These are phyloP conservation scores for Ictalurus furcatus DNA, from an alignment of 2,113 vertebrate species.

Conservation along the genomic window DNA sequence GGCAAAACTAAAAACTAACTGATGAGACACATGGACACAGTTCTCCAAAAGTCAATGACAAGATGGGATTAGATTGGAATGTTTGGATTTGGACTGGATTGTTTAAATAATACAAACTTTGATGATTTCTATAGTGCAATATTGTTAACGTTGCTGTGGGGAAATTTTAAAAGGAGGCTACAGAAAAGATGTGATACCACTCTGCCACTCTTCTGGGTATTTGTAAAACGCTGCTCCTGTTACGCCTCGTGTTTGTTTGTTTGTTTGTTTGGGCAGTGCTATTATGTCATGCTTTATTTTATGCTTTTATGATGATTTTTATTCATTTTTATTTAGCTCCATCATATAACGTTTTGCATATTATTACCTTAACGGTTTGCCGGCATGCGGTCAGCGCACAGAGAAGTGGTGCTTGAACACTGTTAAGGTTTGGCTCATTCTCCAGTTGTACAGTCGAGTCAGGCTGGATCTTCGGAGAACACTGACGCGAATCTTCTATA, in stretches of 20 bases:
- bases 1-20: neutral
- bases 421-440: slow-evolving; percentile 66
- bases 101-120: neutral
- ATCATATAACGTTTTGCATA: neutral
- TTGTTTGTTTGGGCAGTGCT: neutral
- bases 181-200: neutral
- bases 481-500: slow-evolving; percentile 41
- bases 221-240: neutral
- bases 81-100: neutral
- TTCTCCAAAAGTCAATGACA: too few species aligned
- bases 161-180: neutral
- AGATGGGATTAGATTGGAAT: neutral
- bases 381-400: slow-evolving; percentile 76
- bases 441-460: slow-evolving; percentile 55
- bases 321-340: neutral
- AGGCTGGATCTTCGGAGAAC: neutral
- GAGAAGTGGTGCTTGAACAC: slow-evolving; percentile 71
- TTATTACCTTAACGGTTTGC: slow-evolving; percentile 71
- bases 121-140: neutral
- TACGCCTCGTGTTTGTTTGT: too few species aligned
- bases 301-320: neutral
- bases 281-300: neutral
- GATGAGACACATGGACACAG: too few species aligned
- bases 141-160: too few species aligned
- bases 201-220: neutral